Percentiles rank a stretch among this genome's conserved stretches.
Evolutionary conservation across 1,140 invertebrate genomes (phyloP).

Genomic region (Sipha flava): DNA sequence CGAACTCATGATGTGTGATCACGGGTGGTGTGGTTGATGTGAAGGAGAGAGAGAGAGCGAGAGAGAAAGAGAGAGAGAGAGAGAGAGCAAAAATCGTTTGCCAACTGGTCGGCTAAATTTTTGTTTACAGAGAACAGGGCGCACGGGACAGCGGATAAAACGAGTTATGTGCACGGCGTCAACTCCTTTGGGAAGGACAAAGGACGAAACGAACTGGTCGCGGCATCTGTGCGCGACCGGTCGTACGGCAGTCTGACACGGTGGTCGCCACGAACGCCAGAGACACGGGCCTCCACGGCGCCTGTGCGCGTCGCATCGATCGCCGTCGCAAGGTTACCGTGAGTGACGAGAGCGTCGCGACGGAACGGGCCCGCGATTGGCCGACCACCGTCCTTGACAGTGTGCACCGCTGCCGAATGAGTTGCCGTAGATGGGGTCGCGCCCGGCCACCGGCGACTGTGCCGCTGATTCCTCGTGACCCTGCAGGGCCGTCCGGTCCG

Average conservation of each 20-base stretch:
- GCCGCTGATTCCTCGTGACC: neutral
- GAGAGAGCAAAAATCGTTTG: too few species aligned
- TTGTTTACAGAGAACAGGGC: too few species aligned
- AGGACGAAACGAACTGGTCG: neutral
- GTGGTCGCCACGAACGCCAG: neutral
- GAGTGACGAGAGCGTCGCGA: neutral
- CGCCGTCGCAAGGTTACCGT: slow-evolving; percentile 9
- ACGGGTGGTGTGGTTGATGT: too few species aligned
- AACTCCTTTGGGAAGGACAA: too few species aligned
- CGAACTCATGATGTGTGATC: too few species aligned
- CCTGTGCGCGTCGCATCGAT: neutral
- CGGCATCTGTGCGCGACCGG: neutral
- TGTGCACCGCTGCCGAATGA: neutral
- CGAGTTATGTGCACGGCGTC: too few species aligned
- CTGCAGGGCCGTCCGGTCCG: neutral
- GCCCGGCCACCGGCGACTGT: neutral
- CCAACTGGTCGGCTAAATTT: too few species aligned
- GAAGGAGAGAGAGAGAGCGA: too few species aligned
- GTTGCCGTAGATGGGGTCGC: neutral
- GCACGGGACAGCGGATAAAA: too few species aligned
- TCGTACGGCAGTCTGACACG: neutral
- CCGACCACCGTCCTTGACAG: slow-evolving; percentile 6
- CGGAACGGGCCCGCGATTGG: neutral
- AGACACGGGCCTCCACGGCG: neutral
- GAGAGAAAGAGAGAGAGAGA: too few species aligned